Conservation (phyloP, 2,113 vertebrate genomes). For the Amblyornis subalaris region DNA sequence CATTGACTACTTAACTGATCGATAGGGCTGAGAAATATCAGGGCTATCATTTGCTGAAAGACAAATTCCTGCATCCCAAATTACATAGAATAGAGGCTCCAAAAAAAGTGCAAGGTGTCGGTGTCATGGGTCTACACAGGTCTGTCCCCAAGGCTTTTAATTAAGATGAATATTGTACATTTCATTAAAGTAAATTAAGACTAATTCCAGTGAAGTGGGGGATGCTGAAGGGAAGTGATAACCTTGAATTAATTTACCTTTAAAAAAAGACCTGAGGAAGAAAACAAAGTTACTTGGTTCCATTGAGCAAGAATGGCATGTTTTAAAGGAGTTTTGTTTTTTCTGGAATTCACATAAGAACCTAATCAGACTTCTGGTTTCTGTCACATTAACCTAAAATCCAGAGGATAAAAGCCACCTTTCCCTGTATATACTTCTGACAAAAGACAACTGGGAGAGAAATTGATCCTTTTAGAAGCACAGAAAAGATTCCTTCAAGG, state of each 20-base stretch:
- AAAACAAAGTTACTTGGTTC: not conserved
- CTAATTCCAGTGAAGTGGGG: not conserved
- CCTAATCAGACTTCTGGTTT: not conserved
- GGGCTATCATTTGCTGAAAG: not conserved
- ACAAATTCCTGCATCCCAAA: not conserved
- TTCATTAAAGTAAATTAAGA: slow-evolving; percentile 33
- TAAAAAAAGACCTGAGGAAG: not conserved
- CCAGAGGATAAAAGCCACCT: not conserved
- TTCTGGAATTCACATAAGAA: not conserved
- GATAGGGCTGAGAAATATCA: slow-evolving; percentile 6
- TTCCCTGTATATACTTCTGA: not conserved
- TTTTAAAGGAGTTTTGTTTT: not conserved
- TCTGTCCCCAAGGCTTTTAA: slow-evolving; percentile 7
- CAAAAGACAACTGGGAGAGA: not conserved
- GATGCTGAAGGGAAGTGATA: slow-evolving; percentile 13
- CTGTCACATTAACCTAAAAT: not conserved
- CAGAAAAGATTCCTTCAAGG: not conserved
- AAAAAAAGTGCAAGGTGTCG: not conserved
- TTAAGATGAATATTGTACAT: not conserved
- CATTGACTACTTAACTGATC: not conserved
- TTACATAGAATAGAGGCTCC: not conserved
- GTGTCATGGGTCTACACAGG: not conserved
- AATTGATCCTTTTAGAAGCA: not conserved
- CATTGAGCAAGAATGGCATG: not conserved
- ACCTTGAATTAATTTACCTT: slow-evolving; percentile 35